Conservation (phyloP, 2,113 vertebrate genomes). For the Clarias batrachus region DNA sequence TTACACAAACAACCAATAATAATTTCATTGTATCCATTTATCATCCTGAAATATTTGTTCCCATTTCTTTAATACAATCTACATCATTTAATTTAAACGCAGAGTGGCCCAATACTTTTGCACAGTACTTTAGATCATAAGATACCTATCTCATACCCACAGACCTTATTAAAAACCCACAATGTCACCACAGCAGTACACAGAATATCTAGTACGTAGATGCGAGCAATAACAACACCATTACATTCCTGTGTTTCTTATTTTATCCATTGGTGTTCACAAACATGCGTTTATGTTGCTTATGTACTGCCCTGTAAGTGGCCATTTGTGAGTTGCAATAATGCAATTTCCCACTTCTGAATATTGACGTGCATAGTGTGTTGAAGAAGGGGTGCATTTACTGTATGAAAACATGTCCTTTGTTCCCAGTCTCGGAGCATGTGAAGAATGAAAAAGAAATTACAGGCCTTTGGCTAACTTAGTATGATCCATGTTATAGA, state of each 20-base stretch:
- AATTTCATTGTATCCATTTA: no score
- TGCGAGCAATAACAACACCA: conserved; percentile 45
- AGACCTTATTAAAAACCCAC: not conserved
- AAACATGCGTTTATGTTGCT: not conserved
- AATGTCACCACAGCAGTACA: not conserved
- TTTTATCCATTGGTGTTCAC: not conserved
- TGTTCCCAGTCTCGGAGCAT: not conserved
- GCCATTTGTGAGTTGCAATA: not conserved
- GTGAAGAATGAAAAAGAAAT: not conserved
- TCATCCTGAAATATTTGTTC: no score
- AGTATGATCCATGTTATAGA: no score
- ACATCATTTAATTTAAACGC: no score
- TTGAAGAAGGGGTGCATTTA: not conserved
- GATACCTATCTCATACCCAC: not conserved
- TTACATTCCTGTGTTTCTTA: conserved; percentile 38
- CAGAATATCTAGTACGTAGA: conserved; percentile 36
- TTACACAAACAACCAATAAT: no score
- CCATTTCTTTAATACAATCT: no score
- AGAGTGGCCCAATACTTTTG: no score
- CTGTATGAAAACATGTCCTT: not conserved
- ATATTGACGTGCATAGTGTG: not conserved
- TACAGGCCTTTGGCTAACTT: not conserved
- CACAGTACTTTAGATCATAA: not conserved
- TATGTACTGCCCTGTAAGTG: not conserved
- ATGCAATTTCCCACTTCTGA: not conserved